These are phyloP conservation scores for Mythimna pallens DNA, from an alignment of 2,888 invertebrate species.

Conservation along the genomic window DNA sequence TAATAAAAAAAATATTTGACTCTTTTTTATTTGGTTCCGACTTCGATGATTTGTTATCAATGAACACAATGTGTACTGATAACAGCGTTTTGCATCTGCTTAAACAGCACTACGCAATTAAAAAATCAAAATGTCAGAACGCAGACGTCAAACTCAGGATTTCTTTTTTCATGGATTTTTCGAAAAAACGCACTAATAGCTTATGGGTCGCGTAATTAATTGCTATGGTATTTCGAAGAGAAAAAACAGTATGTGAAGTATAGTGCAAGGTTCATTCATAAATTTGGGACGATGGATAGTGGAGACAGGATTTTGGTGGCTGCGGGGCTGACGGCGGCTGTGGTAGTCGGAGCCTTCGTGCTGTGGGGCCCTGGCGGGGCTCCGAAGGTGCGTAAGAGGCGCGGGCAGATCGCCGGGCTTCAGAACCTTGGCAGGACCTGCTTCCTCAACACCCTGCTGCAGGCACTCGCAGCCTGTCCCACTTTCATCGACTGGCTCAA, in stretches of 20 bases:
- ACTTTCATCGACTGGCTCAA: slow-evolving; percentile 96
- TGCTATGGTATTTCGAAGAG: slow-evolving; percentile 39
- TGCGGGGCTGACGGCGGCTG: slow-evolving; percentile 94
- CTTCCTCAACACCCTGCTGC: slow-evolving; percentile 97
- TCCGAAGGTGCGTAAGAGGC: slow-evolving; percentile 90
- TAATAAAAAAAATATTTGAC: neutral
- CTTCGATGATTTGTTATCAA: neutral
- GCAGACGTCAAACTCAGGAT: slow-evolving; percentile 55
- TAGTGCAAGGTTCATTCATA: slow-evolving; percentile 51
- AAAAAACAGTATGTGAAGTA: slow-evolving; percentile 64
- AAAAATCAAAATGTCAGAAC: slow-evolving; percentile 58
- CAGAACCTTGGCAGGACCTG: slow-evolving; percentile 98
- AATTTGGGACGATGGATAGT: slow-evolving; percentile 90
- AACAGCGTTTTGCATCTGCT: slow-evolving; percentile 4
- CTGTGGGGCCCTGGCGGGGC: slow-evolving; percentile 95
- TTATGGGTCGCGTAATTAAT: slow-evolving; percentile 43
- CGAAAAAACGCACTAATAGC: slow-evolving; percentile 57
- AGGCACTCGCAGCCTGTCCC: slow-evolving; percentile 97
- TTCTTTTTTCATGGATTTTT: slow-evolving; percentile 56
- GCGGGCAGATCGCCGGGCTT: slow-evolving; percentile 95
- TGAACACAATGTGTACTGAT: slow-evolving; percentile 9
- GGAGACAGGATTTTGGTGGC: slow-evolving; percentile 95
- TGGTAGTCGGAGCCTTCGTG: slow-evolving; percentile 95
- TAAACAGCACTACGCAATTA: slow-evolving; percentile 15
- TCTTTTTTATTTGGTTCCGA: neutral